Evolutionary conservation across 1,140 invertebrate genomes (phyloP).

Genomic region (Drosophila subobscura): DNA sequence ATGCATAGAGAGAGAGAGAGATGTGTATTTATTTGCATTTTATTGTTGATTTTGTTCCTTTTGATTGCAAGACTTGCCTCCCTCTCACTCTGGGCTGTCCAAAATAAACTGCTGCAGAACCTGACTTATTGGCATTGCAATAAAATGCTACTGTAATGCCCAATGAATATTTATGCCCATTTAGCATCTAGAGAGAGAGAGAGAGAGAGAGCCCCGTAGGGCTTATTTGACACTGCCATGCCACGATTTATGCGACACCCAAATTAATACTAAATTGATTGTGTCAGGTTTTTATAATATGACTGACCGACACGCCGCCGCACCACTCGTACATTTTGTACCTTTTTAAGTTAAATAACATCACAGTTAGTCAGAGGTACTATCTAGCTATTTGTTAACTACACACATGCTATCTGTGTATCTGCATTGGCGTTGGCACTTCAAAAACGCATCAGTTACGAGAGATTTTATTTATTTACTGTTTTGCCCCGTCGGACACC

Average conservation of each 20-base stretch:
- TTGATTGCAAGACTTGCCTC: constrained; percentile 62
- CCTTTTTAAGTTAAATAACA: constrained; percentile 21
- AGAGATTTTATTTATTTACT: constrained; percentile 72
- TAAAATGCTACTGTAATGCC: constrained; percentile 64
- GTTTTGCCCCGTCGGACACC: constrained; percentile 45
- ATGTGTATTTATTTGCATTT: constrained; percentile 75
- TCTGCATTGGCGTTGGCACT: constrained; percentile 16
- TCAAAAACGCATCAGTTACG: constrained; percentile 57
- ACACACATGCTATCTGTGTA: neutral
- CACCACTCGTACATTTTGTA: constrained; percentile 2
- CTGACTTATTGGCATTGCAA: constrained; percentile 54
- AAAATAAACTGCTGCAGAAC: constrained; percentile 66
- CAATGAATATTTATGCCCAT: constrained; percentile 78
- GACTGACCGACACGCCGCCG: neutral
- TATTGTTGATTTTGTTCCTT: constrained; percentile 79
- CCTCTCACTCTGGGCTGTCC: neutral
- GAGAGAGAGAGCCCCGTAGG: constrained; percentile 36
- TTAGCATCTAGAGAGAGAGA: constrained; percentile 38
- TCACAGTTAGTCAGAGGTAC: neutral
- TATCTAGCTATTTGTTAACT: constrained; percentile 16
- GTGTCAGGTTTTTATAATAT: constrained; percentile 49
- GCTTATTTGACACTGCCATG: constrained; percentile 66
- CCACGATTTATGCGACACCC: constrained; percentile 57
- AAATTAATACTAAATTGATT: constrained; percentile 81
- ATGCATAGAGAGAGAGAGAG: neutral